Percentiles rank a stretch among this genome's conserved stretches.
These are phyloP conservation scores for Margaritifera margaritifera DNA, from an alignment of 2,888 invertebrate species.

Conservation along the genomic window DNA sequence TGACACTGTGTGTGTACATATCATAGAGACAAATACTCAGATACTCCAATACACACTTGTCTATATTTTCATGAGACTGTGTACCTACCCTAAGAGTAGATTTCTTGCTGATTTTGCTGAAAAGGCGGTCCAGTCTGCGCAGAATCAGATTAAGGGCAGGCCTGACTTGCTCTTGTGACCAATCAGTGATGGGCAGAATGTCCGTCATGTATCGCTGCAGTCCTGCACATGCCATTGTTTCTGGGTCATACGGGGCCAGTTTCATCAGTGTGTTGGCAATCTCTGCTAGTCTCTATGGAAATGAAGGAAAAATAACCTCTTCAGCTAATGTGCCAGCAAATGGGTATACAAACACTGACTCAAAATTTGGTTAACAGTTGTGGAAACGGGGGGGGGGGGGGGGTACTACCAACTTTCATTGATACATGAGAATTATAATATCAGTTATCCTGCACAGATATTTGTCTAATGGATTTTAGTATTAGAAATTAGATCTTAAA, in stretches of 20 bases:
- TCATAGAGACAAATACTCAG: too few relatives aligned
- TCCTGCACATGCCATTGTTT: conserved; percentile 96
- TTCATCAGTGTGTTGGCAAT: conserved; percentile 97
- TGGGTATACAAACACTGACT: too few relatives aligned
- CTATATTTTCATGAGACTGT: too few relatives aligned
- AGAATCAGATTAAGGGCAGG: conserved; percentile 94
- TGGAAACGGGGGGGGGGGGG: too few relatives aligned
- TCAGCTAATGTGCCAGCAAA: too few relatives aligned
- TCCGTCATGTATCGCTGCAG: conserved; percentile 81
- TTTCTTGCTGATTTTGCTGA: conserved; percentile 97
- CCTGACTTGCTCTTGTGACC: conserved; percentile 92
- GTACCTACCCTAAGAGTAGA: conserved; percentile 76
- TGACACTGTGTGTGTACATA: too few relatives aligned
- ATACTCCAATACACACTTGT: neutral
- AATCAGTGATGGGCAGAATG: conserved; percentile 93
- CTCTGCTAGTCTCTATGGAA: conserved; percentile 86
- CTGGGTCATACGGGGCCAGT: conserved; percentile 97
- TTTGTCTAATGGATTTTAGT: too few relatives aligned
- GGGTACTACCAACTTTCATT: too few relatives aligned
- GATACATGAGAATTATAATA: too few relatives aligned
- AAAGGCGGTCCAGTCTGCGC: conserved; percentile 94
- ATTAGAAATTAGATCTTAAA: too few relatives aligned
- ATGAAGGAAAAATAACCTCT: conserved; percentile 7
- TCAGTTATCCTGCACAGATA: too few relatives aligned
- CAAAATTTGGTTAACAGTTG: too few relatives aligned